phyloP scores from a whole-genome alignment of 2,113 vertebrate species.

The Equus quagga region DNA sequence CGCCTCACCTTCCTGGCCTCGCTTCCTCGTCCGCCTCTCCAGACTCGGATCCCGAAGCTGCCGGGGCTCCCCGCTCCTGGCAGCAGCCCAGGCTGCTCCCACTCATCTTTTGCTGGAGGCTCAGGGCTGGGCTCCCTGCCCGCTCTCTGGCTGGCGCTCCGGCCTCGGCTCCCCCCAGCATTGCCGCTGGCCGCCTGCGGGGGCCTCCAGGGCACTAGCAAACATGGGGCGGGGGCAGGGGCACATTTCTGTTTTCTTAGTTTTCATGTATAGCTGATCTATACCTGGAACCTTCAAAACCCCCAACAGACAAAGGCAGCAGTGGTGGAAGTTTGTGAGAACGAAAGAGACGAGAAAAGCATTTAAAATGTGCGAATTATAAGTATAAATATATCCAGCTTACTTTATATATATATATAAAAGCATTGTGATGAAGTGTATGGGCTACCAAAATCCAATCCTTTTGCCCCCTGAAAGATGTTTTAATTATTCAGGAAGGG shows the following conservation, averaged over 20 bases:
- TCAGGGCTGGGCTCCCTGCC: neutral
- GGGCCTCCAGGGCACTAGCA: neutral
- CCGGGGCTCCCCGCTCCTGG: neutral
- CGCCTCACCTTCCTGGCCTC: neutral
- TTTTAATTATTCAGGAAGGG: neutral
- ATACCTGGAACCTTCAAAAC: neutral
- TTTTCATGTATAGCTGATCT: neutral
- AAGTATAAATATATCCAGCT: neutral
- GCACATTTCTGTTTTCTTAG: neutral
- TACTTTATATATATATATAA: neutral
- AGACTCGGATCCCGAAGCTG: neutral
- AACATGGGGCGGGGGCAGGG: neutral
- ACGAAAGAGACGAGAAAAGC: neutral
- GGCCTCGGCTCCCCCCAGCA: constrained; percentile 1
- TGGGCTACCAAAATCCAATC: neutral
- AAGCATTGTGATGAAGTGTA: neutral
- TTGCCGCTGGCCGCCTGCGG: neutral
- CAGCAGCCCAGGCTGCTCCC: neutral
- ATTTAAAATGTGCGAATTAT: neutral
- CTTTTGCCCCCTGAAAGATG: neutral
- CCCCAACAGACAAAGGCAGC: neutral
- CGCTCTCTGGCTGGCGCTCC: neutral
- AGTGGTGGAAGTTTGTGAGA: neutral
- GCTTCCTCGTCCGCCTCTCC: neutral
- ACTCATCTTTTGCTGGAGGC: neutral